Conservation (phyloP, 2,797 vertebrate species). For the Sciurus carolinensis region DNA sequence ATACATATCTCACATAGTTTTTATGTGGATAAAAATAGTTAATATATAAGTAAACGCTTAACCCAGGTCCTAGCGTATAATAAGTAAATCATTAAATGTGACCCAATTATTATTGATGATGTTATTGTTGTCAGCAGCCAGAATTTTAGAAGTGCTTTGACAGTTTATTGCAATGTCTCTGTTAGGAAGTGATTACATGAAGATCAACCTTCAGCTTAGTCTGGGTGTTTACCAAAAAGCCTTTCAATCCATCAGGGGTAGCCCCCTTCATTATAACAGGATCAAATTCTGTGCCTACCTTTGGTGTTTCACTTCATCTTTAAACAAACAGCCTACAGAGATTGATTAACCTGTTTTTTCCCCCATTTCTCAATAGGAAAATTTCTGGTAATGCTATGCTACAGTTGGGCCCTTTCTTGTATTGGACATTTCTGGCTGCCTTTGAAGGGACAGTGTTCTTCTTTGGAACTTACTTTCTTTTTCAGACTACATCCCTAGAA, state of each 20-base stretch:
- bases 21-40: slow-evolving; percentile 25
- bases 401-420: slow-evolving; percentile 95
- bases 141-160: slow-evolving; percentile 29
- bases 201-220: not conserved
- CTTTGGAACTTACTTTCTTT: slow-evolving; percentile 96
- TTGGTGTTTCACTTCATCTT: slow-evolving; percentile 34
- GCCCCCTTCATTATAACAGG: slow-evolving; percentile 50
- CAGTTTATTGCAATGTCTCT: not conserved
- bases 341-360: slow-evolving; percentile 43
- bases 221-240: slow-evolving; percentile 14
- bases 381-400: slow-evolving; percentile 97
- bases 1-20: not conserved
- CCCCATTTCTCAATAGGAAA: slow-evolving; percentile 90
- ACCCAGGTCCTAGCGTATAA: not conserved
- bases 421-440: slow-evolving; percentile 96
- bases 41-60: not conserved
- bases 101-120: slow-evolving; percentile 22
- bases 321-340: not conserved
- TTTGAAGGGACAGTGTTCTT: slow-evolving; percentile 98
- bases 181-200: not conserved
- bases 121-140: slow-evolving; percentile 8
- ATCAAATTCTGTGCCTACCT: slow-evolving; percentile 11
- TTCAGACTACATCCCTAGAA: slow-evolving; percentile 94
- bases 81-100: not conserved
- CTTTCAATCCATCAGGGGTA: not conserved